These are phyloP conservation scores for Pharmacophagus antenor DNA, from an alignment of 2,888 invertebrate genomes.

Conservation along the genomic window DNA sequence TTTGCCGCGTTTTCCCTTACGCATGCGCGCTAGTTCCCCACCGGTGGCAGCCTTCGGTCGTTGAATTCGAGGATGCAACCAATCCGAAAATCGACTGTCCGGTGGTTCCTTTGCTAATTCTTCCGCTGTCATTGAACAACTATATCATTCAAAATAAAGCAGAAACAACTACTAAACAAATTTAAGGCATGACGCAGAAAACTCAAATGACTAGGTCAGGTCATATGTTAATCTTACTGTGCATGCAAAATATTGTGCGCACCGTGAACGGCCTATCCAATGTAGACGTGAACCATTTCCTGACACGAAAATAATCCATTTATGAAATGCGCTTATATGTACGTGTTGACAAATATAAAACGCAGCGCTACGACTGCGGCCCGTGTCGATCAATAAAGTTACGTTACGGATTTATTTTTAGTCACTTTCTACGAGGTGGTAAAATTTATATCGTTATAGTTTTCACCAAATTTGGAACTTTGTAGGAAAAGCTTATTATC, in stretches of 20 bases:
- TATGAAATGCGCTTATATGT: conserved; percentile 57
- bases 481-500: no score
- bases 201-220: conserved; percentile 10
- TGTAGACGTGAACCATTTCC: conserved; percentile 49
- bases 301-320: conserved; percentile 58
- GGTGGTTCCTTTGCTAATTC: conserved; percentile 74
- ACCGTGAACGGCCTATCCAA: conserved; percentile 33
- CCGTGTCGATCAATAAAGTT: conserved; percentile 42
- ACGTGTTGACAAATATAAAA: conserved; percentile 57
- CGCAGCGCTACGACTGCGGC: conserved; percentile 43
- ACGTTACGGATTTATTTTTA: conserved; percentile 36
- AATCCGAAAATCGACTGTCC: conserved; percentile 66
- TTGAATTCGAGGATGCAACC: conserved; percentile 70
- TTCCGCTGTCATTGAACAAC: conserved; percentile 57
- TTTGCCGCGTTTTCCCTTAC: conserved; percentile 60
- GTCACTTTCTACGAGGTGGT: conserved; percentile 37
- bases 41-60: conserved; percentile 55
- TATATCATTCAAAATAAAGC: conserved; percentile 25
- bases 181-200: conserved; percentile 9
- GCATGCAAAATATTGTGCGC: conserved; percentile 12
- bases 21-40: conserved; percentile 57
- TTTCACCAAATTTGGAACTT: not conserved
- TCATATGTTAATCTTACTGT: conserved; percentile 8
- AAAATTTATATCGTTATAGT: conserved; percentile 1
- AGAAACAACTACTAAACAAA: no score